Base-by-base conservation (phyloP, 2,888 invertebrate genomes). In the Ochropacha duplaris region DNA sequence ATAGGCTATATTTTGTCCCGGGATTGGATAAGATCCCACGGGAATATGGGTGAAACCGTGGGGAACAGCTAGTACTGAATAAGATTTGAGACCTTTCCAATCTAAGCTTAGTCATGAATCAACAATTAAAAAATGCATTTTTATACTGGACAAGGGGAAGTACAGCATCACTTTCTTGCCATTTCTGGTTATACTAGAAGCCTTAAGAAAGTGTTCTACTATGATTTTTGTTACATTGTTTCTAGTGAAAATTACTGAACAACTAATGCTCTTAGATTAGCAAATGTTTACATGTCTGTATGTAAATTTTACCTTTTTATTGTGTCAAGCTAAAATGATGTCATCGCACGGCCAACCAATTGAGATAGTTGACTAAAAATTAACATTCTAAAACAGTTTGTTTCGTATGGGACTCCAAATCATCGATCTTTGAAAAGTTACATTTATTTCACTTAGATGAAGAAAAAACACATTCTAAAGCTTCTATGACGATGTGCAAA, bases 301-400 rank as follows among this genome's bases (percentile, higher is more conserved):
- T 66, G 66, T 51, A 58, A 65, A 62, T 60, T 62, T 65, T 65
- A 66, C 63, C 64, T 65, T 64, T 58, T 62, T 59, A 67, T 62
- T 66, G 57, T 60, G 65, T 66, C 68, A 57, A 62, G 56, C 49
- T 57, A 57, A 34, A 67, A 75, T 83, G 83, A 83, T 83, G 83
- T 81, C 83, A 83, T 81, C 83, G 60, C 50, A 31, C 56, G 65
- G 58, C 64, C 44, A 9, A 66, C 65, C 76, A 79, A 79, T 79
- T 78, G 76, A 69, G 57, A 57, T 71, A 55, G 65, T 64, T 69
- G 44, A 44, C 6, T 19, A 9, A 31, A 44, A 44, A 19, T 44
- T 16, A 19, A 44, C 9, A 44, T 19, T 44, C 44, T 44, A 44
- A 44, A 39, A 44, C 9, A 14, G 16, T 44, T 44, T n/a, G 39